A percentile compares a stretch with the other conserved stretches of the same genome.
These are phyloP conservation scores for Autographa gamma DNA, from an alignment of 2,888 invertebrate genomes.

Conservation along the genomic window DNA sequence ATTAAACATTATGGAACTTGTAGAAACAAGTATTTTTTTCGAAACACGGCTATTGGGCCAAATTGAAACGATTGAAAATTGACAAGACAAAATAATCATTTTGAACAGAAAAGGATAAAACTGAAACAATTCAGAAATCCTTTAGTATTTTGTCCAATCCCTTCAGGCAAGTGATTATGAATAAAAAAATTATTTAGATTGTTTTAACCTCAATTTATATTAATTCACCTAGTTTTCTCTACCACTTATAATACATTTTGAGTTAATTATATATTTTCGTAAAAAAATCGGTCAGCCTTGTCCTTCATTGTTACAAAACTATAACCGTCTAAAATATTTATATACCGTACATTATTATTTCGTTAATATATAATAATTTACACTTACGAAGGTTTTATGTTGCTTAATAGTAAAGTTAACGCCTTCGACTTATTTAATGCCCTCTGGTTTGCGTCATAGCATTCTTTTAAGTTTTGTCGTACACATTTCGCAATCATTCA, in stretches of 20 bases:
- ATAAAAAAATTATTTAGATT: neutral
- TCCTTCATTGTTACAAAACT: constrained; percentile 11
- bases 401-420: constrained; percentile 29
- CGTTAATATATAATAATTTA: constrained; percentile 27
- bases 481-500: too few relatives aligned
- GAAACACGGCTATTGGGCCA: too few relatives aligned
- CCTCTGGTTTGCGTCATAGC: constrained; percentile 29
- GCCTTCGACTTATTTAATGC: constrained; percentile 37
- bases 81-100: too few relatives aligned
- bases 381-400: constrained; percentile 37
- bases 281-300: constrained; percentile 15
- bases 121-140: neutral
- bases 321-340: neutral
- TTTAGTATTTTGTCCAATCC: neutral
- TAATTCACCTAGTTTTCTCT: neutral
- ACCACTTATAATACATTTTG: neutral
- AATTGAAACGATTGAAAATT: too few relatives aligned
- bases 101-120: too few relatives aligned
- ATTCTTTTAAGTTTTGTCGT: constrained; percentile 9
- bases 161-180: neutral
- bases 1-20: too few relatives aligned
- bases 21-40: too few relatives aligned
- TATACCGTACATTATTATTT: constrained; percentile 16
- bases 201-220: neutral
- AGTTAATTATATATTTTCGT: neutral